Evolutionary conservation across 2,888 invertebrate genomes (phyloP), one percentile per base, ranked within the genome.

Genomic region (Cyaniris semiargus): DNA sequence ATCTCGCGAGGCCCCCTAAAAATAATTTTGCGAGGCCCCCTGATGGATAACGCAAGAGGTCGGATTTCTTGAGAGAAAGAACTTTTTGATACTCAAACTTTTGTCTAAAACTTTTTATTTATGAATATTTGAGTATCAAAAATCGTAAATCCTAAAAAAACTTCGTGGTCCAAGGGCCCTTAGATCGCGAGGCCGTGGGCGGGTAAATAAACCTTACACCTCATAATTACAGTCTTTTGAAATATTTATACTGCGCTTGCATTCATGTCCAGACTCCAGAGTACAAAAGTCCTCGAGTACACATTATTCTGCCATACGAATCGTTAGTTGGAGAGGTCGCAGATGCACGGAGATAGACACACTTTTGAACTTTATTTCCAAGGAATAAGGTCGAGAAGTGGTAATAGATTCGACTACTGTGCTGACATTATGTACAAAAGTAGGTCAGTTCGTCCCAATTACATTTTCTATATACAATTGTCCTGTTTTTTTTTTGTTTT

Each of bases 181-280:
- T n/a, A n/a, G n/a, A n/a, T n/a, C n/a, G n/a, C n/a, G n/a, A n/a
- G n/a, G n/a, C n/a, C n/a, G n/a, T n/a, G n/a, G n/a, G n/a, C n/a
- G 66, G 5, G 66, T 18, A 66, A 66, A 66, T 66, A 70, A 34
- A 70, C 66, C n/a, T 70, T 76, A 70, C 66, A 71, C 76, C 53
- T 48, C 76, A 21, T 76, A 53, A 76, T 70, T 76, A 27, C 70
- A 76, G 70, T 70, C 70, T 76, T 70, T 76, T 76, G 76, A 76
- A 76, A 27, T 76, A 76, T 76, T 76, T 76, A 31, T 70, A 76
- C 70, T 31, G 56, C 76, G 56, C 53, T 15, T 38, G 70, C 70
- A 76, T 76, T 76, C 76, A 76, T 56, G 76, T 76, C 76, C 76
- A n/a, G n/a, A 56, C 76, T 56, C n/a, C n/a, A n/a, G n/a, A 48